phyloP scores from a whole-genome alignment of 1,140 invertebrate species.

The Odontomachus brunneus region DNA sequence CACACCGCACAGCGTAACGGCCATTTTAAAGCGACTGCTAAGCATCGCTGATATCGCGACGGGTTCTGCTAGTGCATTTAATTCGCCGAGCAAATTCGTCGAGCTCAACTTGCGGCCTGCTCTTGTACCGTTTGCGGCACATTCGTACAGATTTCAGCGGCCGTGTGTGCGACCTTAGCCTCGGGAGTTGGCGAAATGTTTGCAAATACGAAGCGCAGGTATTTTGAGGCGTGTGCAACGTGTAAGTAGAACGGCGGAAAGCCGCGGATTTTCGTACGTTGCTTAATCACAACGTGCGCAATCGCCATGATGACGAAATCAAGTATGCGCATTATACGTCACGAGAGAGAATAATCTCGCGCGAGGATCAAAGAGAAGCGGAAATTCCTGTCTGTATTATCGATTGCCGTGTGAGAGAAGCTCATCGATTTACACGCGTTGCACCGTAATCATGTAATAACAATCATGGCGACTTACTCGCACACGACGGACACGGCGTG shows the following conservation, averaged over 20 bases:
- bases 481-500: background rate
- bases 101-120: conserved; percentile 15
- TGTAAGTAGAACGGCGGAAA: background rate
- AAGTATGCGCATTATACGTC: background rate
- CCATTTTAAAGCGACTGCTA: background rate
- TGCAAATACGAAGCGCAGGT: conserved; percentile 8
- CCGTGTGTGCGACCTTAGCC: background rate
- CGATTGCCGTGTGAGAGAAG: conserved; percentile 12
- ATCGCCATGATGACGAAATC: background rate
- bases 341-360: conserved; percentile 6
- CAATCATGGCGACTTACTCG: conserved; percentile 46
- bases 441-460: conserved; percentile 54
- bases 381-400: conserved; percentile 44
- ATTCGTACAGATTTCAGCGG: conserved; percentile 1
- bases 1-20: background rate
- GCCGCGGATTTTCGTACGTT: conserved; percentile 7
- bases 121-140: background rate
- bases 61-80: background rate
- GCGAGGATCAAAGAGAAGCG: conserved; percentile 18
- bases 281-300: background rate
- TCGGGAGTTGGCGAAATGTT: conserved; percentile 27
- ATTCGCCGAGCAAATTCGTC: background rate
- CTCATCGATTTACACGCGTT: conserved; percentile 46
- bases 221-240: conserved; percentile 20
- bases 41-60: background rate